Base-by-base conservation (phyloP, 2,113 vertebrate species). In the Phaethon lepturus region DNA sequence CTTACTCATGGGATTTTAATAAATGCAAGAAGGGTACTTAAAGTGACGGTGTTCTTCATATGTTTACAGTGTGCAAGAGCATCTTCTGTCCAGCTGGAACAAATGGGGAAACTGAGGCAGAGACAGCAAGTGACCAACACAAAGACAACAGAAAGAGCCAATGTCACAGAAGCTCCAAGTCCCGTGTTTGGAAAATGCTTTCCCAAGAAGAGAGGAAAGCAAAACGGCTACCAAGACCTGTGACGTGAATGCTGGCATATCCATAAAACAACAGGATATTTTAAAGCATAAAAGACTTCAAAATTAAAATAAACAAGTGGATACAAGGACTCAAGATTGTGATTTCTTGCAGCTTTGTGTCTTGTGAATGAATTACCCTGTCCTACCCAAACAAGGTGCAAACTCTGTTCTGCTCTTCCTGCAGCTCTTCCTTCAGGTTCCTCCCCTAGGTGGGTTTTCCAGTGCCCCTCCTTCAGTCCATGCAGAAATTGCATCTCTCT, bases 21-120 rank as follows among this genome's bases (percentile, higher is more conserved):
- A 85, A 90, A 76, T 7, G 29, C 56, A 72, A 58, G 35, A 71
- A 87, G 11, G 17, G 26, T 29, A 42, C 44, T 92, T 38, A 38
- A 38, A 63, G 31, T 26, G n/a, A 78, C 2, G 4, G 10, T 33
- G 14, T 10, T 86, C 42, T 77, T 76, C 17, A 45, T 20, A 23
- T 7, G 23, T 20, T 77, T 38, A 68, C 22, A 75, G 47, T 3
- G 9, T 45, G 35, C 33, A 80, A 94, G 17, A 18, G 35, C 49
- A 75, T 31, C 62, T 42, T 49, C 80, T 72, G 45, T 42, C 73
- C 74, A 69, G 60, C 8, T 68, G 60, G 38, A 90, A 72, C 35
- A 58, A 66, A 42, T 2, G 3, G 45, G 77, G 67, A 79, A 94
- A 95, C 67, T 29, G 53, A 96, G 86, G 84, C 58, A 85, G 38